Conservation (phyloP, 2,113 vertebrate genomes). For the Serranochromis macrocephalus region DNA sequence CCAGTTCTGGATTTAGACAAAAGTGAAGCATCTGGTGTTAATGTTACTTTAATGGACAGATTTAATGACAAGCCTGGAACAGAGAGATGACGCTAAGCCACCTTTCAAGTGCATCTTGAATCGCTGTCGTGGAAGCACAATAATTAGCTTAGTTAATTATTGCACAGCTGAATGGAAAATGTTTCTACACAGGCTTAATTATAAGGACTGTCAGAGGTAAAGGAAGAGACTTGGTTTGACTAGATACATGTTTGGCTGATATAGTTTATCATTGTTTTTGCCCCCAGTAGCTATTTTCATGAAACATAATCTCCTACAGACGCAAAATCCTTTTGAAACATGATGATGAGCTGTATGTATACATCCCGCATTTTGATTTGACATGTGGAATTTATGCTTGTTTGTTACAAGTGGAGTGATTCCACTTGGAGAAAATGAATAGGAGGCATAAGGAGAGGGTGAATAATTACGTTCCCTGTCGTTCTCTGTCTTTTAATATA, state of each 20-base stretch:
- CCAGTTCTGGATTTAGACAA: conserved; percentile 18
- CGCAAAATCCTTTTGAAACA: neutral
- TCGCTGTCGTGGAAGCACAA: neutral
- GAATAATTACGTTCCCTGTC: conserved; percentile 31
- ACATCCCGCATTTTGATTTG: neutral
- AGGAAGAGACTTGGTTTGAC: neutral
- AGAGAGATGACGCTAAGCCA: neutral
- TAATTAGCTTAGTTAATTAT: conserved; percentile 18
- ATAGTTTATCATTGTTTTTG: neutral
- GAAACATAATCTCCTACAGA: neutral
- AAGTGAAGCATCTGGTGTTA: conserved; percentile 37
- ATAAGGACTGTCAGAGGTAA: conserved; percentile 25
- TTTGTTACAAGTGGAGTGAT: neutral
- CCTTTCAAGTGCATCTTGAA: neutral
- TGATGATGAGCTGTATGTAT: neutral
- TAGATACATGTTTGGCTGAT: neutral
- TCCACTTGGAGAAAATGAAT: conserved; percentile 51
- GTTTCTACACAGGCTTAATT: conserved; percentile 7
- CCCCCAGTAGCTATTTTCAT: neutral
- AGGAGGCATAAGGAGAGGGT: neutral
- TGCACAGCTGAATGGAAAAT: neutral
- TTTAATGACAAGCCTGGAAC: conserved; percentile 35
- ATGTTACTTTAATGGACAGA: conserved; percentile 8
- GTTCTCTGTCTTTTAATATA: conserved; percentile 44
- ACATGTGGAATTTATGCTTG: conserved; percentile 1